Conservation (phyloP, 2,888 invertebrate genomes). For the Mythimna impura region DNA sequence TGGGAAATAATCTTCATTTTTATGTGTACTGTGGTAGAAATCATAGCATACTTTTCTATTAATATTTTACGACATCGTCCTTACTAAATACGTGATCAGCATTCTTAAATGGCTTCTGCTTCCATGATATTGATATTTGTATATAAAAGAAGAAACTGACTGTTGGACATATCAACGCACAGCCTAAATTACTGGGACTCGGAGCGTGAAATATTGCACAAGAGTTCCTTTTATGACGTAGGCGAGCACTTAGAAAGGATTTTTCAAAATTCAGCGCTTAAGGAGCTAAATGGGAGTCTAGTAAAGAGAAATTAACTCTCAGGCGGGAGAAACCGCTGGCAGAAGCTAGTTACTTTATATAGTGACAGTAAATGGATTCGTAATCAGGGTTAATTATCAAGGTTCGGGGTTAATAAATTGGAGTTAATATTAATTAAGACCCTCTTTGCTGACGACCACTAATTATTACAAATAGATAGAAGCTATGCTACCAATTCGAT, state of each 20-base stretch:
- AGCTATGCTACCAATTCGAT: not conserved
- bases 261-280: no score
- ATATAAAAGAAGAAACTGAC: no score
- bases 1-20: not conserved
- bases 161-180: no score
- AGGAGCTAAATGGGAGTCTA: no score
- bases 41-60: not conserved
- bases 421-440: constrained; percentile 2
- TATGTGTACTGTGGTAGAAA: not conserved
- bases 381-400: constrained; percentile 25
- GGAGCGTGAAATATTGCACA: no score
- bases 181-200: no score
- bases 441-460: constrained; percentile 3
- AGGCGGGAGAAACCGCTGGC: no score
- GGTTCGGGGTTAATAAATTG: constrained; percentile 5
- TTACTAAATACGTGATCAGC: constrained; percentile 1
- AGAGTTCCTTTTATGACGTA: no score
- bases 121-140: not conserved
- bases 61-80: not conserved
- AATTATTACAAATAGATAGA: not conserved
- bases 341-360: no score
- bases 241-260: no score
- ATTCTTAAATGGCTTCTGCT: not conserved
- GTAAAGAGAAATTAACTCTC: no score
- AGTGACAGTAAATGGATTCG: constrained; percentile 19